A percentile compares a stretch with the other conserved stretches of the same genome.
phyloP scores from a whole-genome alignment of 1,140 invertebrate species.

The Latrodectus geometricus region DNA sequence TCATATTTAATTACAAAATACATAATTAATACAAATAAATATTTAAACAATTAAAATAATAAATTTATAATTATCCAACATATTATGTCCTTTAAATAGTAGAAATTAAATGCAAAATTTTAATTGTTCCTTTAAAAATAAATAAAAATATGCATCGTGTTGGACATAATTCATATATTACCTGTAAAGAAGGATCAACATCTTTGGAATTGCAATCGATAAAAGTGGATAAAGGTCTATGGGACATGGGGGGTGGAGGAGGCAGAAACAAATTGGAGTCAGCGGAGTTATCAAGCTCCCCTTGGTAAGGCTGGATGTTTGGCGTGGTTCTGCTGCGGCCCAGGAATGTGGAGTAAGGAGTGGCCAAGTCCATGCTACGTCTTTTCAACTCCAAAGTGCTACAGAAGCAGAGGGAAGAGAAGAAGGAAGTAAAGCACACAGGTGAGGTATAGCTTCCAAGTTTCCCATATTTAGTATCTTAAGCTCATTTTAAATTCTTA shows the following conservation, averaged over 20 bases:
- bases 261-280: conserved; percentile 26
- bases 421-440: conserved; percentile 30
- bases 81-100: no score
- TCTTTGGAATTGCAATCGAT: conserved; percentile 27
- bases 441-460: conserved; percentile 29
- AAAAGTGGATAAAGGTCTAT: conserved; percentile 52
- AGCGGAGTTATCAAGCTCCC: neutral
- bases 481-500: neutral
- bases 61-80: no score
- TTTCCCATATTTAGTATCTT: conserved; percentile 19
- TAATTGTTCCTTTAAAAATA: no score
- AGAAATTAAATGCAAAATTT: no score
- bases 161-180: neutral
- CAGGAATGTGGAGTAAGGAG: conserved; percentile 5
- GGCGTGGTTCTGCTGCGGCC: conserved; percentile 52
- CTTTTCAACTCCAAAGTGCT: conserved; percentile 26
- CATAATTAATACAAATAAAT: no score
- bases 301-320: conserved; percentile 43
- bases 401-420: neutral
- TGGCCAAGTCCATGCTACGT: conserved; percentile 36
- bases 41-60: no score
- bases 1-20: no score
- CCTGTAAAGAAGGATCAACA: conserved; percentile 52
- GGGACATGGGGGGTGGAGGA: conserved; percentile 27
- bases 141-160: no score